Evolutionary conservation across 2,888 invertebrate genomes (phyloP).

Genomic region (Selenia dentaria): DNA sequence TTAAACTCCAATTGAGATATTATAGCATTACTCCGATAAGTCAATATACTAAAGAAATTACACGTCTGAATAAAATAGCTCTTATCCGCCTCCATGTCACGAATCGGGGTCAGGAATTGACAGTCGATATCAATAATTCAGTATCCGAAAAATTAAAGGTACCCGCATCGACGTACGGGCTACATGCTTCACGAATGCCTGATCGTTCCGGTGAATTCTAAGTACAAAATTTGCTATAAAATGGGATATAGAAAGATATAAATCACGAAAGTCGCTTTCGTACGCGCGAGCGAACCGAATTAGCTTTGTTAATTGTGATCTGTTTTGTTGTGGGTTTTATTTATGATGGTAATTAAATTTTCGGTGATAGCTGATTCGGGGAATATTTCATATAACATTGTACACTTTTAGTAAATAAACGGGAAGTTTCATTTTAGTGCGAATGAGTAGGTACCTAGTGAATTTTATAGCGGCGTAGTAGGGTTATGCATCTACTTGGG

Average conservation of each 20-base stretch:
- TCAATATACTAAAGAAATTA: background rate
- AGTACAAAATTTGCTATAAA: slow-evolving; percentile 1
- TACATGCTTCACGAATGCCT: slow-evolving; percentile 23
- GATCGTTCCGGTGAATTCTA: slow-evolving; percentile 43
- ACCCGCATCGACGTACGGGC: slow-evolving; percentile 21
- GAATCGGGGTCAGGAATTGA: slow-evolving; percentile 25
- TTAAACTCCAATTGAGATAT: no score
- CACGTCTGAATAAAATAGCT: slow-evolving; percentile 11
- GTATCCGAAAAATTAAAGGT: slow-evolving; percentile 29
- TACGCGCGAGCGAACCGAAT: slow-evolving; percentile 45
- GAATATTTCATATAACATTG: no score
- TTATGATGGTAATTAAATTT: slow-evolving; percentile 38
- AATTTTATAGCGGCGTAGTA: no score
- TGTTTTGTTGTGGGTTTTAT: slow-evolving; percentile 49
- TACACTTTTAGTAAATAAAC: no score
- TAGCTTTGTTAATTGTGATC: slow-evolving; percentile 59
- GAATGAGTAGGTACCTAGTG: no score
- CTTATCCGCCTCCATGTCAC: slow-evolving; percentile 13
- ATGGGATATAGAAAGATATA: slow-evolving; percentile 38
- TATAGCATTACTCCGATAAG: no score
- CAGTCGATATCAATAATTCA: slow-evolving; percentile 34
- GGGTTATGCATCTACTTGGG: no score
- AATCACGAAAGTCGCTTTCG: slow-evolving; percentile 58
- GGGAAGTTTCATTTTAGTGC: no score
- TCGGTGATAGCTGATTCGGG: slow-evolving; percentile 13